Percentiles rank a stretch among this genome's conserved stretches.
Evolutionary conservation across 2,888 invertebrate genomes (phyloP).

Genomic region (Urechis unicinctus): DNA sequence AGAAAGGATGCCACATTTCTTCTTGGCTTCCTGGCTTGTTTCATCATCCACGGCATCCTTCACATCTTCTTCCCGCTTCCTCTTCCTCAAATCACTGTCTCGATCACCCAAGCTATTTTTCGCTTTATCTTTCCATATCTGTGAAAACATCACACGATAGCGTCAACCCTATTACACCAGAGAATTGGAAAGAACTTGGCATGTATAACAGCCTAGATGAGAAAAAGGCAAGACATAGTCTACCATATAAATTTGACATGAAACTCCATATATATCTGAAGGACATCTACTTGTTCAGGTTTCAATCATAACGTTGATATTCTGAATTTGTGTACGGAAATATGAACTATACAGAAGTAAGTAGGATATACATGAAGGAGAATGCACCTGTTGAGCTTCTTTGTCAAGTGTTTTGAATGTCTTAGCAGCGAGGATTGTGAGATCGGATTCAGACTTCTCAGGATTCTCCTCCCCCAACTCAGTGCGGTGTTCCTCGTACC

Average conservation of each 20-base stretch:
- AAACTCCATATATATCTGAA: no score
- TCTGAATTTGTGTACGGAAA: no score
- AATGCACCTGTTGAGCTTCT: neutral
- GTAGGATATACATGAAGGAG: no score
- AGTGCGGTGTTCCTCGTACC: neutral
- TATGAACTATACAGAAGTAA: no score
- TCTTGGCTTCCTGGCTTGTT: neutral
- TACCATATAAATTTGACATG: no score
- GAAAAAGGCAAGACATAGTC: no score
- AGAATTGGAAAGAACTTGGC: no score
- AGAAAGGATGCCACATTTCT: neutral
- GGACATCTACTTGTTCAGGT: no score
- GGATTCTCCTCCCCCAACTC: neutral
- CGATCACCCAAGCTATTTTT: neutral
- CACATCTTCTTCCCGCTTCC: neutral
- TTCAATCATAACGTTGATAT: no score
- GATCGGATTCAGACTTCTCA: neutral
- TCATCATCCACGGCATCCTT: neutral
- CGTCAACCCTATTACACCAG: no score
- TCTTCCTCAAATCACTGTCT: neutral
- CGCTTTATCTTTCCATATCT: neutral
- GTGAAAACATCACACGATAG: no score
- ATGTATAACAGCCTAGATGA: no score
- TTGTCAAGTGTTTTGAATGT: neutral
- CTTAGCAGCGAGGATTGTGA: neutral